phyloP scores from a whole-genome alignment of 2,888 invertebrate genomes.

The Poecilus cupreus region DNA sequence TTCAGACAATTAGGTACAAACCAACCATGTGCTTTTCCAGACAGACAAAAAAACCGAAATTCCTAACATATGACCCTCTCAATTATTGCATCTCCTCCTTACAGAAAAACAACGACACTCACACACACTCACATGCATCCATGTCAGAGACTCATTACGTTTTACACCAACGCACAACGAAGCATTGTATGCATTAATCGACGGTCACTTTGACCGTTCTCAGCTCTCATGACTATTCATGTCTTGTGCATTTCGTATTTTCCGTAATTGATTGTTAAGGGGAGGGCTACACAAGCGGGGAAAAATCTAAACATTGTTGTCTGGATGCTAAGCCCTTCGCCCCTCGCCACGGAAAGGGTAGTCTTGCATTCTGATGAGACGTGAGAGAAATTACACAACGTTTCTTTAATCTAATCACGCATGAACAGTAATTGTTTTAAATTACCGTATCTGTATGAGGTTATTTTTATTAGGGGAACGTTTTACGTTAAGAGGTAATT shows the following conservation, averaged over 20 bases:
- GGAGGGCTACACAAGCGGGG: slow-evolving; percentile 10
- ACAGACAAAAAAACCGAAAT: slow-evolving; percentile 18
- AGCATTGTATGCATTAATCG: slow-evolving; percentile 38
- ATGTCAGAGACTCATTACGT: slow-evolving; percentile 39
- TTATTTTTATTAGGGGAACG: neutral
- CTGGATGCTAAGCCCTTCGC: neutral
- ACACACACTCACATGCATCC: neutral
- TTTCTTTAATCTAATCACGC: slow-evolving; percentile 38
- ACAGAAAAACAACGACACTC: neutral
- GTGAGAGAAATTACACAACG: neutral
- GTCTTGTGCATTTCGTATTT: slow-evolving; percentile 50
- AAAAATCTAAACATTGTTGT: slow-evolving; percentile 45
- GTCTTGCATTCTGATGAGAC: slow-evolving; percentile 36
- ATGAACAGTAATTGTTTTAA: slow-evolving; percentile 10
- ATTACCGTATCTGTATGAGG: slow-evolving; percentile 26
- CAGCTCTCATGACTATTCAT: slow-evolving; percentile 52
- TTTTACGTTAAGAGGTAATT: neutral
- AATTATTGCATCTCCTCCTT: slow-evolving; percentile 11
- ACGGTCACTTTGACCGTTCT: slow-evolving; percentile 40
- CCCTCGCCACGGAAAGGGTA: neutral
- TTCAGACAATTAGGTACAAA: neutral
- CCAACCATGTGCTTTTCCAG: neutral
- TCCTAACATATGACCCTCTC: slow-evolving; percentile 36
- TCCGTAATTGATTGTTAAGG: slow-evolving; percentile 50
- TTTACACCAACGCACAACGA: slow-evolving; percentile 37